A percentile compares a stretch with the other conserved stretches of the same genome.
Evolutionary conservation across 92 coral and sea anemone genomes (phyloP).

Genomic region (Pocillopora grandis): DNA sequence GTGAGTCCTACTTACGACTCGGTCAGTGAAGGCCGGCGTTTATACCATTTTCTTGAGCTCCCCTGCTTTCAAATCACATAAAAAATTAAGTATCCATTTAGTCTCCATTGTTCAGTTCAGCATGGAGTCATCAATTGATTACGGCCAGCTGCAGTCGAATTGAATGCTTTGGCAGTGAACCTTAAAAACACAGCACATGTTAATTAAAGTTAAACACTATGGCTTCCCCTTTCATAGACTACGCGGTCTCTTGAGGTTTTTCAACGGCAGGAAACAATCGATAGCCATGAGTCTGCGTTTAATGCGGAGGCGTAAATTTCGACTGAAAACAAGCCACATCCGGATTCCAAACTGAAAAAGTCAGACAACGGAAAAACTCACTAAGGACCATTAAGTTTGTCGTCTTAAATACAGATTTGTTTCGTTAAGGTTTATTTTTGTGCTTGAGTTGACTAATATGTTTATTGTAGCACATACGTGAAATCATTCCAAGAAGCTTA

Average conservation of each 20-base stretch:
- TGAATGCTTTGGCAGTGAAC: background rate
- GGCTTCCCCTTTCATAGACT: background rate
- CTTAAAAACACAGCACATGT: background rate
- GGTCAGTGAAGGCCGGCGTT: too few species aligned
- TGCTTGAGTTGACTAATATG: too few species aligned
- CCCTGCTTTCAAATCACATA: too few species aligned
- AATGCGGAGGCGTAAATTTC: background rate
- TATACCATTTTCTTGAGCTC: too few species aligned
- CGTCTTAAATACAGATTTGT: too few species aligned
- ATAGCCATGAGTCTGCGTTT: background rate
- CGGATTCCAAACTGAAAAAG: background rate
- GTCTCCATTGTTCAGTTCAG: too few species aligned
- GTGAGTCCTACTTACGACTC: too few species aligned
- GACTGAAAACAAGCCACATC: background rate
- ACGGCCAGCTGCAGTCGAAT: background rate
- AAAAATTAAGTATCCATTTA: too few species aligned
- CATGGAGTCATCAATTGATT: too few species aligned
- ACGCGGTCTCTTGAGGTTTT: background rate
- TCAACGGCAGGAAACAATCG: slow-evolving; percentile 13
- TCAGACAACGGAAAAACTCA: background rate
- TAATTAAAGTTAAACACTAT: background rate
- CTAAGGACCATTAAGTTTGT: background rate
- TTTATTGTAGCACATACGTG: too few species aligned
- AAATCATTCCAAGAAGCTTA: too few species aligned
- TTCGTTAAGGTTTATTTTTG: too few species aligned